phyloP scores from a whole-genome alignment of 2,113 vertebrate genomes.

The Excalfactoria chinensis region DNA sequence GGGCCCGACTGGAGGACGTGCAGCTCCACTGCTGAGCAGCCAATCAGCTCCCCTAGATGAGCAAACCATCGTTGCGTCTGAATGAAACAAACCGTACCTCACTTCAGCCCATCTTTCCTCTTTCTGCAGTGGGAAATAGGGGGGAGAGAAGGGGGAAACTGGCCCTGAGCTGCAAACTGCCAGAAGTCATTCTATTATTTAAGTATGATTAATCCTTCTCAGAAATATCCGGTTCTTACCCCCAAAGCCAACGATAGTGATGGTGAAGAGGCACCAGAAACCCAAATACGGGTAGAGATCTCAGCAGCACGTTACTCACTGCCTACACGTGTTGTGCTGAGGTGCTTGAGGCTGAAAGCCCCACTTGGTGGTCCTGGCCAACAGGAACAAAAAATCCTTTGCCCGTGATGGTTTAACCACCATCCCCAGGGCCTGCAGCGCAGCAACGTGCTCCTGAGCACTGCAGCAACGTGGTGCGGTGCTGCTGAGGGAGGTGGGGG shows the following conservation, averaged over 20 bases:
- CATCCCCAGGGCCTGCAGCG: neutral
- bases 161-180: neutral
- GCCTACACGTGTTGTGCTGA: neutral
- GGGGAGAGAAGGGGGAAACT: neutral
- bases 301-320: neutral
- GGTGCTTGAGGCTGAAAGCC: neutral
- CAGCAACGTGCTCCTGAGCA: neutral
- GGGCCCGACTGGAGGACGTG: too few species aligned
- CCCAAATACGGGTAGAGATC: accelerated
- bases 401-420: accelerated
- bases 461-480: too few species aligned
- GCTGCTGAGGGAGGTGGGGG: accelerated
- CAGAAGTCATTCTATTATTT: neutral
- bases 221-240: neutral
- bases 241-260: neutral
- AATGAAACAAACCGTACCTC: neutral
- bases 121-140: neutral
- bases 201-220: neutral
- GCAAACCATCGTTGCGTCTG: neutral
- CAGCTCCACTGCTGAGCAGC: neutral
- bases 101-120: neutral
- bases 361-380: neutral
- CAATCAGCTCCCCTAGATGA: neutral
- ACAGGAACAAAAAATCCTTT: neutral
- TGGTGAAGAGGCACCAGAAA: neutral